Evolutionary conservation across 1,140 invertebrate species (phyloP).

Genomic region (Zaprionus nigranus): DNA sequence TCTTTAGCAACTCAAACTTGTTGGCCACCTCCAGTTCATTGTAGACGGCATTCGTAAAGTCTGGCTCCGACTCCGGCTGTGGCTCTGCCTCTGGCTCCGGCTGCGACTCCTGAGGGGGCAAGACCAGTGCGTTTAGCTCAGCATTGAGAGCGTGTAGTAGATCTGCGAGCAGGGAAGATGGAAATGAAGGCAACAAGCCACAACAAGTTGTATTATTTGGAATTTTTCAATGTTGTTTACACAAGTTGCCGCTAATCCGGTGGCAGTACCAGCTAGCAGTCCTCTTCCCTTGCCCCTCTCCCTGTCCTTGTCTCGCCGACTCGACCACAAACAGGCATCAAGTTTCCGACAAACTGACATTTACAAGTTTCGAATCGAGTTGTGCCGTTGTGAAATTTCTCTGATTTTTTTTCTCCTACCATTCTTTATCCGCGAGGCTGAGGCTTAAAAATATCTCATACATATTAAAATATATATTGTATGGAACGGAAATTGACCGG

Average conservation of each 20-base stretch:
- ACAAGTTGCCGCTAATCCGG: constrained; percentile 56
- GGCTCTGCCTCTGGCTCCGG: constrained; percentile 11
- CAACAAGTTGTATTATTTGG: constrained; percentile 48
- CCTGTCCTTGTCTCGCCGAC: background rate
- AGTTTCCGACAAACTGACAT: constrained; percentile 63
- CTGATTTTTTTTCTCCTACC: background rate
- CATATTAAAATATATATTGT: constrained; percentile 46
- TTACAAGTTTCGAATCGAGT: constrained; percentile 58
- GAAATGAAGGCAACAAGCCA: constrained; percentile 14
- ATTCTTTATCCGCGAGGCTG: constrained; percentile 30
- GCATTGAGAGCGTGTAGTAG: constrained; percentile 66
- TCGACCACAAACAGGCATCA: constrained; percentile 26
- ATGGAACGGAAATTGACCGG: constrained; percentile 69
- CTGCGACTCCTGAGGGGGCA: constrained; percentile 38
- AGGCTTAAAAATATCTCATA: constrained; percentile 53
- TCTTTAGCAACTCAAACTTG: constrained; percentile 75
- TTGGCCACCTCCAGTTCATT: constrained; percentile 74
- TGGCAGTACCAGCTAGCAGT: constrained; percentile 20
- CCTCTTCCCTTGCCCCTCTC: background rate
- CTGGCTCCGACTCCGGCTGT: constrained; percentile 46
- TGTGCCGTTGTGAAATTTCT: background rate
- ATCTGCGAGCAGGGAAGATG: constrained; percentile 47
- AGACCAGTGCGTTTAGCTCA: constrained; percentile 45
- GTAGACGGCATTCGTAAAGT: constrained; percentile 69
- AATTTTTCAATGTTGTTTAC: constrained; percentile 53